A percentile compares a stretch with the other conserved stretches of the same genome.
Evolutionary conservation across 2,113 vertebrate species (phyloP).

Genomic region (Cathartes aura): DNA sequence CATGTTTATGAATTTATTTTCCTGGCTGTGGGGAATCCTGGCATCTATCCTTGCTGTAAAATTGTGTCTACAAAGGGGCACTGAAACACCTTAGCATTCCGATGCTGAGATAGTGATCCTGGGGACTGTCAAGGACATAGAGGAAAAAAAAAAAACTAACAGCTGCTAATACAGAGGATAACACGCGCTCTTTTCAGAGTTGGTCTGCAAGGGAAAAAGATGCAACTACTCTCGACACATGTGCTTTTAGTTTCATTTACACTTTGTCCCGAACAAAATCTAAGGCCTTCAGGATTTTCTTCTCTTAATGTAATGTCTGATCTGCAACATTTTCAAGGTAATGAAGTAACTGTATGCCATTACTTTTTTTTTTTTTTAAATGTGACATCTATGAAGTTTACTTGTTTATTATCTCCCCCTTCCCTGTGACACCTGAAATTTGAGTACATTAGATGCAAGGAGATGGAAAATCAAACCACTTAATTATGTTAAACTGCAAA

Average conservation of each 20-base stretch:
- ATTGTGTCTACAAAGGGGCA: not conserved
- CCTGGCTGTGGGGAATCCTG: not conserved
- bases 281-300: not conserved
- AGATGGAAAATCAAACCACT: not conserved
- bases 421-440: not conserved
- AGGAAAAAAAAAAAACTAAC: not conserved
- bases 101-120: not conserved
- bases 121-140: not conserved
- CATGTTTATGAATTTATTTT: not conserved
- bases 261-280: not conserved
- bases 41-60: not conserved
- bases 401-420: not conserved
- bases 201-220: not conserved
- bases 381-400: not conserved
- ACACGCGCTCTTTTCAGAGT: rapidly evolving
- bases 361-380: not conserved
- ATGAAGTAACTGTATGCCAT: not conserved
- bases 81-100: not conserved
- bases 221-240: not conserved
- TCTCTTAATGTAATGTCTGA: not conserved
- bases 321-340: not conserved
- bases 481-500: not conserved
- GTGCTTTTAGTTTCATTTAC: not conserved
- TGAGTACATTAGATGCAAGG: not conserved
- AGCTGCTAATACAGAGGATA: not conserved